A percentile compares a stretch with the other conserved stretches of the same genome.
phyloP scores from a whole-genome alignment of 2,888 invertebrate species.

The Antheraea assamensis region DNA sequence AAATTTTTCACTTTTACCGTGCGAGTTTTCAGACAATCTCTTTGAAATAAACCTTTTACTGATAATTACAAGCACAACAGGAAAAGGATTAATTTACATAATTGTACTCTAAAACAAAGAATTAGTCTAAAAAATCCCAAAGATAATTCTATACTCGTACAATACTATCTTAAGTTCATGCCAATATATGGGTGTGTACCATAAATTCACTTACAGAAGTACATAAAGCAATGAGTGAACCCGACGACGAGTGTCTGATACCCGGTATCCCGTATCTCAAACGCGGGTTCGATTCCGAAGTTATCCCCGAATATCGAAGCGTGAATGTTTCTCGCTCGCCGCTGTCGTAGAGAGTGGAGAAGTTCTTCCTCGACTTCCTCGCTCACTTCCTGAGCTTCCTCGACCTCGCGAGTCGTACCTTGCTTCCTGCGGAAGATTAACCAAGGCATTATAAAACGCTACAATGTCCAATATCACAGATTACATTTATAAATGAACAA shows the following conservation, averaged over 20 bases:
- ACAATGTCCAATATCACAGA: too few relatives aligned
- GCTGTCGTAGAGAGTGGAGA: conserved; percentile 28
- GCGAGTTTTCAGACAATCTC: too few relatives aligned
- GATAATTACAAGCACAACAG: too few relatives aligned
- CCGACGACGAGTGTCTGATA: conserved; percentile 53
- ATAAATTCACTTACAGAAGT: conserved; percentile 62
- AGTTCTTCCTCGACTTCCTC: conserved; percentile 49
- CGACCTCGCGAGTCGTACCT: conserved; percentile 58
- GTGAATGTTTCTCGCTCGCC: conserved; percentile 47
- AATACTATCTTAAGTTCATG: neutral
- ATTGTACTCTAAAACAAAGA: too few relatives aligned
- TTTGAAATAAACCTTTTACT: too few relatives aligned
- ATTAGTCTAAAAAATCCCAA: too few relatives aligned
- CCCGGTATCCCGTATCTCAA: conserved; percentile 28
- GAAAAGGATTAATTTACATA: too few relatives aligned
- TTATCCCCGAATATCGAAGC: conserved; percentile 64
- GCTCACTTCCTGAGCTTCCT: conserved; percentile 68
- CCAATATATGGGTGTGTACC: neutral
- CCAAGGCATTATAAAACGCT: neutral
- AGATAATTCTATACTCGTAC: neutral
- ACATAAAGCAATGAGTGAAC: conserved; percentile 72
- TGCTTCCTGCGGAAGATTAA: conserved; percentile 55
- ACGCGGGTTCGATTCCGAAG: conserved; percentile 47
- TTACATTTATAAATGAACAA: neutral
- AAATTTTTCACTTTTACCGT: too few relatives aligned